These are phyloP conservation scores for Platycheirus albimanus DNA, from an alignment of 2,888 invertebrate genomes.

Conservation along the genomic window DNA sequence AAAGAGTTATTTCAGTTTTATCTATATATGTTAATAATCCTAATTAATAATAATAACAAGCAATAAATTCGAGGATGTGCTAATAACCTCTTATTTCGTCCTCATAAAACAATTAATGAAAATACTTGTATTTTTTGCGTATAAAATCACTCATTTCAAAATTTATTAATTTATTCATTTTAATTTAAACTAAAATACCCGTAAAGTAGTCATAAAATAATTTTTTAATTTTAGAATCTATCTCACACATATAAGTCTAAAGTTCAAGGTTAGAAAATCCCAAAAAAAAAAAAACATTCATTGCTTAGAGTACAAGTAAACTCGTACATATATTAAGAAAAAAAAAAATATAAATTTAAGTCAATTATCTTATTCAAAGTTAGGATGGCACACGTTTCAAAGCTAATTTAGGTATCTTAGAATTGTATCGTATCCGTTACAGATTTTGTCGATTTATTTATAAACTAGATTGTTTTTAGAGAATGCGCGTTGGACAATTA, in stretches of 20 bases:
- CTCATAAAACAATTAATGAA: neutral
- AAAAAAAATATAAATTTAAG: neutral
- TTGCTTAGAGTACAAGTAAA: too few species aligned
- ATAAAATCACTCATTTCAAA: neutral
- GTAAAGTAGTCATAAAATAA: neutral
- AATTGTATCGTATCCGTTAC: neutral
- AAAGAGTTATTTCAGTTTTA: neutral
- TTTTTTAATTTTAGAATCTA: neutral
- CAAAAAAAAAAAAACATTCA: neutral
- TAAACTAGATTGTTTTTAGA: neutral
- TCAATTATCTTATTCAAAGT: neutral
- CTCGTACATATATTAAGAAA: too few species aligned
- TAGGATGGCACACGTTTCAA: neutral
- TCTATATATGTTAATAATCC: too few species aligned
- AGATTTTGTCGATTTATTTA: neutral
- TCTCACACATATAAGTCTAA: too few species aligned
- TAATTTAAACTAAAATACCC: neutral
- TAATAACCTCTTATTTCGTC: neutral
- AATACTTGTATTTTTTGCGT: neutral
- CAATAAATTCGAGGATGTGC: neutral
- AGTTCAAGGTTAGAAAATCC: constrained; percentile 22
- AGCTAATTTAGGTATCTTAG: neutral
- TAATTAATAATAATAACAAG: too few species aligned
- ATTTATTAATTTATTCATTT: constrained; percentile 16
- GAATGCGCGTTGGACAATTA: neutral